These are phyloP conservation scores for Cervus canadensis DNA, from an alignment of 2,113 vertebrate genomes.

Conservation along the genomic window DNA sequence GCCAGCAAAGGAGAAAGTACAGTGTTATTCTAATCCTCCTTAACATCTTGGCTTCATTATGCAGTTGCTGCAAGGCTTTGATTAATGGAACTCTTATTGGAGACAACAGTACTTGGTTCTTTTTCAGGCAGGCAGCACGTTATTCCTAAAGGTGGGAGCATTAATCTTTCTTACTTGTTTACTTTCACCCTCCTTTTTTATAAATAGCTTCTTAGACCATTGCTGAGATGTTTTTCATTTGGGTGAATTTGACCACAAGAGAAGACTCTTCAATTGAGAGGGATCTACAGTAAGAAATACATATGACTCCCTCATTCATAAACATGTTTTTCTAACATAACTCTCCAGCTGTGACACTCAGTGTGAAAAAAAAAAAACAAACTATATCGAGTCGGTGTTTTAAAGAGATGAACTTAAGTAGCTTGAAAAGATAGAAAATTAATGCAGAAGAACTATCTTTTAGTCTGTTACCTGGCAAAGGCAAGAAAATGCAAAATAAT, in stretches of 20 bases:
- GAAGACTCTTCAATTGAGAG: neutral
- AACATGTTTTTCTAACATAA: fast-evolving
- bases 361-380: neutral
- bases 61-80: slow-evolving; percentile 41
- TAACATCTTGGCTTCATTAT: slow-evolving; percentile 40
- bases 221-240: neutral
- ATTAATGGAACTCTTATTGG: slow-evolving; percentile 65
- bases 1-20: neutral
- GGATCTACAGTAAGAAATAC: neutral
- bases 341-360: neutral
- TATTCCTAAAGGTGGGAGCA: slow-evolving; percentile 3
- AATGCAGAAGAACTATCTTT: neutral
- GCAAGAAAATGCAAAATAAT: neutral
- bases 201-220: neutral
- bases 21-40: slow-evolving; percentile 36
- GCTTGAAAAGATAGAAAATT: neutral
- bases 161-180: slow-evolving; percentile 69
- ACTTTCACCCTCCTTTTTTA: slow-evolving; percentile 5
- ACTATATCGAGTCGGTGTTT: neutral
- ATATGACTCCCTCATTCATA: neutral
- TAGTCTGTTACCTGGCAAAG: neutral
- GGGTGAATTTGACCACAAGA: neutral
- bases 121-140: slow-evolving; percentile 16
- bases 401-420: neutral
- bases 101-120: slow-evolving; percentile 3